Evolutionary conservation across 1,140 invertebrate species (phyloP).

Genomic region (Drosophila biarmipes): DNA sequence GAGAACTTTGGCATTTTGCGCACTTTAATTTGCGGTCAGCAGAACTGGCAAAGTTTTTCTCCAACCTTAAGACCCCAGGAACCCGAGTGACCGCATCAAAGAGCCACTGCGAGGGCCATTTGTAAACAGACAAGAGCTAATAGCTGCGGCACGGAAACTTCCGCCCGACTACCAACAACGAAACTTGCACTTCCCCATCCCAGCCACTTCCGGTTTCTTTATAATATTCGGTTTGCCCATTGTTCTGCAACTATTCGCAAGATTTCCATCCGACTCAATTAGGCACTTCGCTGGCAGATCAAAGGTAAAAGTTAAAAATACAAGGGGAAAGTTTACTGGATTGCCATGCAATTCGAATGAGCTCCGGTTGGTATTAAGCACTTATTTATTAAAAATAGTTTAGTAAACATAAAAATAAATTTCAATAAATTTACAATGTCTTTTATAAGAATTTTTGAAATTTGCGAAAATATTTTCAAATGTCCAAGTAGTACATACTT

Average conservation of each 20-base stretch:
- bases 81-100: constrained; percentile 71
- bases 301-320: neutral
- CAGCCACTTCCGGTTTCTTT: neutral
- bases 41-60: constrained; percentile 60
- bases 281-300: neutral
- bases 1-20: constrained; percentile 72
- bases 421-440: too few species aligned
- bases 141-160: constrained; percentile 40
- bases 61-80: constrained; percentile 19
- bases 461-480: too few species aligned
- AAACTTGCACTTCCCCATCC: constrained; percentile 10
- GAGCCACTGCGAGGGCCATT: constrained; percentile 50
- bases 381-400: too few species aligned
- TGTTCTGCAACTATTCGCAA: neutral
- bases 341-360: neutral
- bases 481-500: too few species aligned
- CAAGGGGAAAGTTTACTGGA: neutral
- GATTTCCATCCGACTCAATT: constrained; percentile 8
- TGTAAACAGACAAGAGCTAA: constrained; percentile 67
- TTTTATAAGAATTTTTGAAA: too few species aligned
- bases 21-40: constrained; percentile 76
- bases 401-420: too few species aligned
- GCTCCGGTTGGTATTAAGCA: neutral
- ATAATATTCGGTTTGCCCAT: neutral
- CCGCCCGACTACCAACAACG: constrained; percentile 33